These are phyloP conservation scores for Furcifer pardalis DNA, from an alignment of 2,797 vertebrate genomes.

Conservation along the genomic window DNA sequence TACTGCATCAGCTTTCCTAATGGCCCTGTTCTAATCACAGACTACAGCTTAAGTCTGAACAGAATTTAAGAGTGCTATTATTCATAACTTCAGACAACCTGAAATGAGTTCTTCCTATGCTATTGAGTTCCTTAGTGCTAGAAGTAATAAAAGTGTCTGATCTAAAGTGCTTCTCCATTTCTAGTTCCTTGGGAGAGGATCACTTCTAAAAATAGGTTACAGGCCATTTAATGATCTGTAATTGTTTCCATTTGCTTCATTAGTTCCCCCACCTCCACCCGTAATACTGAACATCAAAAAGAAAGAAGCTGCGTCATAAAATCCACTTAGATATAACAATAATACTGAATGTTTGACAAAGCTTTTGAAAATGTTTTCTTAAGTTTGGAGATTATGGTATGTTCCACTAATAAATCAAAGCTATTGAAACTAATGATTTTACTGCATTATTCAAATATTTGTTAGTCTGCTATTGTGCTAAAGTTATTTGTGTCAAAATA, in stretches of 20 bases:
- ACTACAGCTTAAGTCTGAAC: too few relatives aligned
- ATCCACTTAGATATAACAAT: background rate
- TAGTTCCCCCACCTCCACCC: too few relatives aligned
- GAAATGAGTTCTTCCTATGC: background rate
- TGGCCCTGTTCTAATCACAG: too few relatives aligned
- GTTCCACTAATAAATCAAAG: background rate
- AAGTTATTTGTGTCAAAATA: constrained; percentile 37
- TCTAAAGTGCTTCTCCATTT: background rate
- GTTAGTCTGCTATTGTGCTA: background rate
- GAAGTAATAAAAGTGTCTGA: background rate
- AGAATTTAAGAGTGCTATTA: background rate
- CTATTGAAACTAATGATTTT: background rate
- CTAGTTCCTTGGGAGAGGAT: background rate
- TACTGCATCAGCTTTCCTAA: too few relatives aligned
- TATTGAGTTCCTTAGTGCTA: background rate
- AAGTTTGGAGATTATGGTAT: background rate
- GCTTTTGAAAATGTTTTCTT: background rate
- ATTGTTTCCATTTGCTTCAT: too few relatives aligned
- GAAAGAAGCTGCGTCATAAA: background rate
- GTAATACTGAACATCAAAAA: background rate
- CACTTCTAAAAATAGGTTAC: background rate
- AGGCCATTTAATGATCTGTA: too few relatives aligned
- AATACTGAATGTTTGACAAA: background rate
- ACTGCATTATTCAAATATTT: constrained; percentile 27
- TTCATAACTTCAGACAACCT: background rate